Percentiles rank a stretch among this genome's conserved stretches.
Evolutionary conservation across 2,888 invertebrate genomes (phyloP).

Genomic region (Phalera bucephala): DNA sequence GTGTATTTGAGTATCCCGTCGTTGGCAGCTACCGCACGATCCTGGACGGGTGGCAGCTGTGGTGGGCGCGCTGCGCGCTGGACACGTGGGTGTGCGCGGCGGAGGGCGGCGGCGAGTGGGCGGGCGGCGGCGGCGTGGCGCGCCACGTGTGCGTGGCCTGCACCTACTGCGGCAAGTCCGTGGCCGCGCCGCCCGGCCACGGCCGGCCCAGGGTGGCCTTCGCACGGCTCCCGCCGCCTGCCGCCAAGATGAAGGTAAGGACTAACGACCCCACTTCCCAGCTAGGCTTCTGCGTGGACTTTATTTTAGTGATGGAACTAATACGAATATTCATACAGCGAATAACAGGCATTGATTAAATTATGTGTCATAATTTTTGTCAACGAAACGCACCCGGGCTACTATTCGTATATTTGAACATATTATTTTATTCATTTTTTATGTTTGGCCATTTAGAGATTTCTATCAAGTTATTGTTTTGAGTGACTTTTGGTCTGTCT

Average conservation of each 20-base stretch:
- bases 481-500: too few relatives aligned
- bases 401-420: too few relatives aligned
- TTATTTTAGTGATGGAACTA: too few relatives aligned
- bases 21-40: conserved; percentile 92
- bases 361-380: too few relatives aligned
- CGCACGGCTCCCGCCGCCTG: conserved; percentile 85
- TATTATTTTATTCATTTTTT: too few relatives aligned
- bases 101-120: conserved; percentile 68
- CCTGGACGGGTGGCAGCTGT: conserved; percentile 95
- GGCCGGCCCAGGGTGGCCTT: conserved; percentile 71
- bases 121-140: conserved; percentile 33
- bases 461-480: too few relatives aligned
- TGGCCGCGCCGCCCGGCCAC: conserved; percentile 89
- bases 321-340: too few relatives aligned
- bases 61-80: conserved; percentile 94
- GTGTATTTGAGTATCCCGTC: background rate
- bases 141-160: conserved; percentile 87
- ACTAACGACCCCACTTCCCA: too few relatives aligned
- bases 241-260: conserved; percentile 88
- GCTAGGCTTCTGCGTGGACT: too few relatives aligned
- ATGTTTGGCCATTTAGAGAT: too few relatives aligned
- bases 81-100: conserved; percentile 89
- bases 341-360: too few relatives aligned
- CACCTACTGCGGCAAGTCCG: conserved; percentile 97
- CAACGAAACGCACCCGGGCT: too few relatives aligned